Conservation (phyloP, 2,888 invertebrate genomes). For the Cryptosula pallasiana region DNA sequence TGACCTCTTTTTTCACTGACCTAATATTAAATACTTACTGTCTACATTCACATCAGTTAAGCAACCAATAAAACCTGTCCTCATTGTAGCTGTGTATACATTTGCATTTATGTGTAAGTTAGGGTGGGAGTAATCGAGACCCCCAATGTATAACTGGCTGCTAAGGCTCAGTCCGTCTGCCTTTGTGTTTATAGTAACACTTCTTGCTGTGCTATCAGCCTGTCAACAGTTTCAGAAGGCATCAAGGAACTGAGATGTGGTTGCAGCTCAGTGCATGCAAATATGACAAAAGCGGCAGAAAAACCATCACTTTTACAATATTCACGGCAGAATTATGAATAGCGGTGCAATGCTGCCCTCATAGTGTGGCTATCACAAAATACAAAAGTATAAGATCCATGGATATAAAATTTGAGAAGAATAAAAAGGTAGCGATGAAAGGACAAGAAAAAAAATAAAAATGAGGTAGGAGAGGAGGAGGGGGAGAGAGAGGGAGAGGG, state of each 20-base stretch:
- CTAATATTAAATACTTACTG: background rate
- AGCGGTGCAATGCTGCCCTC: too few species aligned
- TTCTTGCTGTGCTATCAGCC: background rate
- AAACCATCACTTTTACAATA: too few species aligned
- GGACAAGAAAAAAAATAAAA: too few species aligned
- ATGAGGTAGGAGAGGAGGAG: background rate
- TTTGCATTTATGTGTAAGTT: background rate
- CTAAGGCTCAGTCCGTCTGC: background rate
- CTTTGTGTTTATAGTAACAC: background rate
- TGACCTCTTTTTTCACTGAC: background rate
- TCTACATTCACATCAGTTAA: background rate
- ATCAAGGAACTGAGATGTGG: too few species aligned
- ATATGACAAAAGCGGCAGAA: too few species aligned
- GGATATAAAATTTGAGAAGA: background rate
- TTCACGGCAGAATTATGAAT: too few species aligned
- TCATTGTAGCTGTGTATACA: background rate
- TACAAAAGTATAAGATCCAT: too few species aligned
- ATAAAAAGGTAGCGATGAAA: background rate
- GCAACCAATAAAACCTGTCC: conserved; percentile 6
- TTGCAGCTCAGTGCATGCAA: too few species aligned
- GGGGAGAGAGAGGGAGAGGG: background rate
- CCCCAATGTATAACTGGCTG: background rate
- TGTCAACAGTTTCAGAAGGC: too few species aligned
- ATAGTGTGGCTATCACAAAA: too few species aligned
- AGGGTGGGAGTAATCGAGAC: background rate